phyloP scores from a whole-genome alignment of 2,797 vertebrate species.

The Hafferia zeledoni region DNA sequence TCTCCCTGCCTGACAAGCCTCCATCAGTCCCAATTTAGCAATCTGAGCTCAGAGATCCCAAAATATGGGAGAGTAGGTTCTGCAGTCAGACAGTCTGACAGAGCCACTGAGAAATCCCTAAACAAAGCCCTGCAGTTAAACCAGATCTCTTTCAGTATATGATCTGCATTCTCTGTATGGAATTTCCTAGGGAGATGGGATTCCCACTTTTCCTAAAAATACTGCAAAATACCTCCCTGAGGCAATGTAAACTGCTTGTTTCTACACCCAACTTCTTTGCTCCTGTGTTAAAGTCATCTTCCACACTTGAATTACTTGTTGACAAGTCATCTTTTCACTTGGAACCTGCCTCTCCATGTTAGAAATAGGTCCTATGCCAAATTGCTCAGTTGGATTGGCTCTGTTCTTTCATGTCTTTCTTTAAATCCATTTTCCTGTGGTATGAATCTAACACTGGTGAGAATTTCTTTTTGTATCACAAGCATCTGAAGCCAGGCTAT shows the following conservation, averaged over 20 bases:
- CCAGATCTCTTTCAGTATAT: neutral
- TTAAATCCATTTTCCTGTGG: neutral
- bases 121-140: neutral
- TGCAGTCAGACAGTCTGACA: neutral
- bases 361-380: constrained; percentile 35
- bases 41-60: neutral
- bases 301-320: constrained; percentile 22
- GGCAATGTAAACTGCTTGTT: neutral
- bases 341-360: neutral
- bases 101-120: neutral
- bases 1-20: neutral
- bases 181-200: neutral
- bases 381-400: constrained; percentile 1
- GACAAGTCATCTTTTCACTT: neutral
- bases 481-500: neutral
- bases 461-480: neutral
- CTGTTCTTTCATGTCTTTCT: neutral
- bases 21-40: neutral
- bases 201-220: neutral
- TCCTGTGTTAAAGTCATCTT: constrained; percentile 49
- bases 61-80: neutral
- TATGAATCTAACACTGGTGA: neutral
- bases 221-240: neutral
- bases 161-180: neutral
- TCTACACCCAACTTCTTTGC: neutral